These are phyloP conservation scores for Petrolisthes cinctipes DNA, from an alignment of 2,888 invertebrate species.

Conservation along the genomic window DNA sequence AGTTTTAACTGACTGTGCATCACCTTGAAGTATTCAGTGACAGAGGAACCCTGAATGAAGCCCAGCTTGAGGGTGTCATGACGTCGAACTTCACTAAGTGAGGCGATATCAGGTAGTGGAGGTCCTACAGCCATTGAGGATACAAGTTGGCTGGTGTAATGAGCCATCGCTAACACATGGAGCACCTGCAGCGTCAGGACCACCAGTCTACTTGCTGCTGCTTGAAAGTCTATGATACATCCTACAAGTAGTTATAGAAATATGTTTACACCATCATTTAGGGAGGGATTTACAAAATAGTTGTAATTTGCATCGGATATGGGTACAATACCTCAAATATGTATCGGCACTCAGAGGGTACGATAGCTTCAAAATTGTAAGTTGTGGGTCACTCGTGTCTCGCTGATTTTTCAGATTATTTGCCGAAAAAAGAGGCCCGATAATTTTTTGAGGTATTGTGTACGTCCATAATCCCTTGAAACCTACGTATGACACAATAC, in stretches of 20 bases:
- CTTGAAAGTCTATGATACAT: neutral
- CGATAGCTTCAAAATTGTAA: no score
- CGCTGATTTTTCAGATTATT: no score
- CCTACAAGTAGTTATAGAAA: neutral
- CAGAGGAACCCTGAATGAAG: conserved; percentile 32
- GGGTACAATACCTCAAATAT: neutral
- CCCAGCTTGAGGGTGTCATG: conserved; percentile 15
- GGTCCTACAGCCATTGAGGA: conserved; percentile 38
- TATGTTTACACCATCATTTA: no score
- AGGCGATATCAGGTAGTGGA: conserved; percentile 23
- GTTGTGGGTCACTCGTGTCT: no score
- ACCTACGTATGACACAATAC: no score
- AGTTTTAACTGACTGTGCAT: no score
- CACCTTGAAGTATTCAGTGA: conserved; percentile 37
- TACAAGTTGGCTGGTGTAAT: conserved; percentile 42
- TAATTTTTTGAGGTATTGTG: no score
- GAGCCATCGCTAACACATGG: conserved; percentile 29
- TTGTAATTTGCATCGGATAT: no score
- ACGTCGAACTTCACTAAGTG: conserved; percentile 17
- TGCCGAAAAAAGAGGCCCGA: no score
- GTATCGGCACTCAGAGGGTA: no score
- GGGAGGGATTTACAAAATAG: no score
- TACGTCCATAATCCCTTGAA: no score
- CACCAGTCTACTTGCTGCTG: neutral
- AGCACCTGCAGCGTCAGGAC: conserved; percentile 21